phyloP scores from a whole-genome alignment of 2,888 invertebrate species.

The Drosophila barbarae region DNA sequence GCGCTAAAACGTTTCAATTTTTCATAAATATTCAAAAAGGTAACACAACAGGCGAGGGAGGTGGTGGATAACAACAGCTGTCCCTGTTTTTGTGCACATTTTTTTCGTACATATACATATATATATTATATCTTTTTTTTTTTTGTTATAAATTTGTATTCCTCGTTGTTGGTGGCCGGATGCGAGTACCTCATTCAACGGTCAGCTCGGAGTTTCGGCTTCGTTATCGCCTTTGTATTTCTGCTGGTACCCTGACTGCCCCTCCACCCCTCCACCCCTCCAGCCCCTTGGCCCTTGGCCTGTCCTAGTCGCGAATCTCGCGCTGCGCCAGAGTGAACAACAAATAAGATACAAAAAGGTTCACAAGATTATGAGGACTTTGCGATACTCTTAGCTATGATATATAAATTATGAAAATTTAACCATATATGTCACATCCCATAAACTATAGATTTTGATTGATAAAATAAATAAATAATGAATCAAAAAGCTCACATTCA shows the following conservation, averaged over 20 bases:
- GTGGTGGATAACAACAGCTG: conserved; percentile 55
- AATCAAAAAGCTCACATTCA: not conserved
- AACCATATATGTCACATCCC: too few relatives aligned
- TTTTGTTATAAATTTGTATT: conserved; percentile 14
- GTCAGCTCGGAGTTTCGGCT: conserved; percentile 43
- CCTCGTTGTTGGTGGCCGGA: conserved; percentile 22
- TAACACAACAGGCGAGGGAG: conserved; percentile 43
- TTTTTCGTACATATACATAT: conserved; percentile 4
- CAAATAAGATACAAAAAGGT: conserved; percentile 28
- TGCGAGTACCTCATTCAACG: conserved; percentile 43
- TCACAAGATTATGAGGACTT: not conserved
- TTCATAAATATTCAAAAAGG: conserved; percentile 73
- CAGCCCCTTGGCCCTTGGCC: not conserved
- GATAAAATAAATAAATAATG: not conserved
- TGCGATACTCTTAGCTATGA: not conserved
- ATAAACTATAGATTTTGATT: too few relatives aligned
- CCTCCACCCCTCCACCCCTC: not conserved
- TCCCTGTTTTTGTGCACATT: conserved; percentile 27
- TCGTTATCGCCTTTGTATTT: conserved; percentile 55
- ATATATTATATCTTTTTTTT: conserved; percentile 10
- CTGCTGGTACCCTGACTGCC: conserved; percentile 21
- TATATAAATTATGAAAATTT: not conserved
- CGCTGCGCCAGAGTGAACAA: conserved; percentile 16
- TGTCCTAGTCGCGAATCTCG: not conserved
- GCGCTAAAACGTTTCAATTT: conserved; percentile 73